Conservation (phyloP, 2,888 invertebrate genomes). For the Eumacrocentrus americanus region DNA sequence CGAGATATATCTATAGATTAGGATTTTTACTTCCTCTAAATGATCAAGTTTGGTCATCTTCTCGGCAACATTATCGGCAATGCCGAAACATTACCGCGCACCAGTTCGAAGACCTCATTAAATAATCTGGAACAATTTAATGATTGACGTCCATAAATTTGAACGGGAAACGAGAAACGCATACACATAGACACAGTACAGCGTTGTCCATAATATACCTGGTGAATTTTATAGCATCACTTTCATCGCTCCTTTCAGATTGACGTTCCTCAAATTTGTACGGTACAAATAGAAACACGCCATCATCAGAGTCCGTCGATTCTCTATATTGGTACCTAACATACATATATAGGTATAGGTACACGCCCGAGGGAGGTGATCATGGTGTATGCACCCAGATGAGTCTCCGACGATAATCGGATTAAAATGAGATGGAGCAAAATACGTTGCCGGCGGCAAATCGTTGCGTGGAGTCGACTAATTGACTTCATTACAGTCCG, state of each 20-base stretch:
- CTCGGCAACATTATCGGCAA: background rate
- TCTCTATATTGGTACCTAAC: background rate
- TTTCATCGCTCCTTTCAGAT: background rate
- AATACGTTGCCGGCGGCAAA: constrained; percentile 23
- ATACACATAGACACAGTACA: background rate
- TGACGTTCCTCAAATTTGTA: background rate
- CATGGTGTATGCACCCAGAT: background rate
- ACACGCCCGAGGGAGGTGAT: background rate
- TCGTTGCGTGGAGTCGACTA: constrained; percentile 27
- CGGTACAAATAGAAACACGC: background rate
- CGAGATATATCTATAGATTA: constrained; percentile 2
- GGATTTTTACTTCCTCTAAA: too few species aligned
- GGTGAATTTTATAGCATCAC: constrained; percentile 13
- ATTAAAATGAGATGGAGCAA: constrained; percentile 26
- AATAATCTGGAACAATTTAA: constrained; percentile 24
- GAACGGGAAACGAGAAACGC: background rate
- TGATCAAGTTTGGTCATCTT: too few species aligned
- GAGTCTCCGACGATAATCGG: constrained; percentile 22
- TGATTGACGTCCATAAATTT: constrained; percentile 25
- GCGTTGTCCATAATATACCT: background rate
- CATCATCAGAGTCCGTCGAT: background rate
- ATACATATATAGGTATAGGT: constrained; percentile 8
- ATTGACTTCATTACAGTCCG: constrained; percentile 25
- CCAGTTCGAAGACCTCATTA: background rate
- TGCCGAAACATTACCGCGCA: background rate